Evolutionary conservation across 2,888 invertebrate genomes (phyloP).

Genomic region (Drosophila paramelanica): DNA sequence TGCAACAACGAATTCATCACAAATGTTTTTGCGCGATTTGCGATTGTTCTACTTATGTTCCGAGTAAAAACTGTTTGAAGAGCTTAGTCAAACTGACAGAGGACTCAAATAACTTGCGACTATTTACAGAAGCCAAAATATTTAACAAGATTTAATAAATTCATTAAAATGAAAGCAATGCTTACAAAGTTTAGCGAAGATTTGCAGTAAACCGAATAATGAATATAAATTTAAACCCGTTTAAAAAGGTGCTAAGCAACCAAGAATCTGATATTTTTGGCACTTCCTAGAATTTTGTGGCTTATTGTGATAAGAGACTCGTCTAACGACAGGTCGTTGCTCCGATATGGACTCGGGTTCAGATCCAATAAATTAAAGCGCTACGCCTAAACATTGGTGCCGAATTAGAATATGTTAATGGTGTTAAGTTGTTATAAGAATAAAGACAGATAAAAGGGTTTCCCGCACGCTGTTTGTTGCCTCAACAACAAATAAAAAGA

Average conservation of each 20-base stretch:
- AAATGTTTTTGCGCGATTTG: conserved; percentile 38
- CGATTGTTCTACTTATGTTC: conserved; percentile 21
- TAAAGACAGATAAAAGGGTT: no score
- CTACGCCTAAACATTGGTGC: no score
- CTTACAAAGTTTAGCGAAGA: neutral
- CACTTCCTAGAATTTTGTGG: conserved; percentile 3
- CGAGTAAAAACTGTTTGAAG: conserved; percentile 15
- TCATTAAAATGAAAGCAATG: neutral
- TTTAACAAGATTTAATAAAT: neutral
- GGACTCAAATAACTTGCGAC: conserved; percentile 3
- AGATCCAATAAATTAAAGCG: no score
- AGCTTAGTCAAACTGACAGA: conserved; percentile 10
- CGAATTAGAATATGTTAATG: no score
- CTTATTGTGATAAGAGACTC: neutral
- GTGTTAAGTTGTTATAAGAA: no score
- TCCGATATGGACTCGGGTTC: no score
- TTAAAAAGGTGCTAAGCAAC: neutral
- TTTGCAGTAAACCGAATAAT: neutral
- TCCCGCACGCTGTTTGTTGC: no score
- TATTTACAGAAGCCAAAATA: conserved; percentile 2
- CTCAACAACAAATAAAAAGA: no score
- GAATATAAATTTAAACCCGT: neutral
- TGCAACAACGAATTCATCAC: conserved; percentile 24
- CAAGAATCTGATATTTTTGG: neutral
- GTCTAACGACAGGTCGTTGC: no score